Evolutionary conservation across 1,140 invertebrate genomes (phyloP), one percentile per base, ranked within the genome.

Genomic region (Drosophila pruinosa): DNA sequence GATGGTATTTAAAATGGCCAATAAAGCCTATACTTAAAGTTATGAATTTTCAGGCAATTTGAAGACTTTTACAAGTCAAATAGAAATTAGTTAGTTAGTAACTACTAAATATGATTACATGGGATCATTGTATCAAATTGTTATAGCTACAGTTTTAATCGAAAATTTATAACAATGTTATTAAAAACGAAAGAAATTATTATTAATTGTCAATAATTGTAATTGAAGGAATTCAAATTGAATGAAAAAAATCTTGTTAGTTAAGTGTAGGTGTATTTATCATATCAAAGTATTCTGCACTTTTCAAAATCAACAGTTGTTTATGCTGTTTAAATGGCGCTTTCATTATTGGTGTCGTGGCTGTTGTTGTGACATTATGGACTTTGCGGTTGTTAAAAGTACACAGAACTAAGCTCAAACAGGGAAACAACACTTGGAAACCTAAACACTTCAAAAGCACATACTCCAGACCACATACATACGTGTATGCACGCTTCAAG

Each of bases 251-350:
- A n/a, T n/a, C n/a, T n/a, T n/a, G n/a, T n/a, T n/a, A n/a, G n/a
- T n/a, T n/a, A n/a, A n/a, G n/a, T n/a, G n/a, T n/a, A n/a, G n/a
- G n/a, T n/a, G n/a, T 8, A 28, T 28, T 28, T 28, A 28, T 8
- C 26, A 28, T 28, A 28, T 1, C 43, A 63, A 48, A 63, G 58
- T 56, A 48, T 28, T 58, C 59, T 63, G 64, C 59, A 64, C 41
- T 54, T 39, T 64, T 70, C 48, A 22, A 31, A 43, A 19, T 38
- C 59, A 64, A 71, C 50, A 65, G 31, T 65, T 65, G 31, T 65
- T 57, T 24, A 8, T 12, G 26, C 14, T 47, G 39, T 58, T 57
- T 8, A 26, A 47, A 15, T 56, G 62, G 8, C 21, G 14, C 7
- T 31, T 26, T 34, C 45, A n/a, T 15, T 54, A 24, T 62, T 53